Evolutionary conservation across 2,113 vertebrate genomes (phyloP).

Genomic region (Hemicordylus capensis): DNA sequence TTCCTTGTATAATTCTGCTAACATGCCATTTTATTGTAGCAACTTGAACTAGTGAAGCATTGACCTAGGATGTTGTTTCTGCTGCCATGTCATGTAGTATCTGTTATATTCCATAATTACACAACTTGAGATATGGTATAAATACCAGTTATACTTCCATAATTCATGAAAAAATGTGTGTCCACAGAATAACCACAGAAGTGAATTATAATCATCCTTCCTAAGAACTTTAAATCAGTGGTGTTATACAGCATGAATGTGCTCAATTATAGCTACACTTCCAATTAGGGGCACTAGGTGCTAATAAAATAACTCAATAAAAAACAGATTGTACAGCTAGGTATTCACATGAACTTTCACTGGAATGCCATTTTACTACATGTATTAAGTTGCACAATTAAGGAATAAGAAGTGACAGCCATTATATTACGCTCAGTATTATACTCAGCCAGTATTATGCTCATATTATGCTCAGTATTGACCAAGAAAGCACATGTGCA

Average conservation of each 20-base stretch:
- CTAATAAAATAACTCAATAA: slow-evolving; percentile 30
- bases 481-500: neutral
- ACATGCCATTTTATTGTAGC: neutral
- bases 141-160: slow-evolving; percentile 19
- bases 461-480: neutral
- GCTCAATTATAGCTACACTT: slow-evolving; percentile 21
- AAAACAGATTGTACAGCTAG: slow-evolving; percentile 21
- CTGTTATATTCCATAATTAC: slow-evolving; percentile 30
- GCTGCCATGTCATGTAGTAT: neutral
- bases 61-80: slow-evolving; percentile 30
- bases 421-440: neutral
- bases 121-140: slow-evolving; percentile 27
- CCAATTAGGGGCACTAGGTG: slow-evolving; percentile 8
- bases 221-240: neutral
- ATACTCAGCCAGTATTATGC: too few species aligned
- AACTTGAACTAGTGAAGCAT: neutral
- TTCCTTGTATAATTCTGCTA: slow-evolving; percentile 11
- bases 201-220: slow-evolving; percentile 30
- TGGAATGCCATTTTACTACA: slow-evolving; percentile 23
- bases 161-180: slow-evolving; percentile 23
- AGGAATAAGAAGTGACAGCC: slow-evolving; percentile 4
- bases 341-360: slow-evolving; percentile 33
- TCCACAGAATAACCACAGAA: neutral
- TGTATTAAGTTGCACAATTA: slow-evolving; percentile 23
- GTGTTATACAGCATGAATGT: neutral